Percentiles rank a stretch among this genome's conserved stretches.
These are phyloP conservation scores for Oophaga sylvatica DNA, from an alignment of 2,797 vertebrate genomes.

Conservation along the genomic window DNA sequence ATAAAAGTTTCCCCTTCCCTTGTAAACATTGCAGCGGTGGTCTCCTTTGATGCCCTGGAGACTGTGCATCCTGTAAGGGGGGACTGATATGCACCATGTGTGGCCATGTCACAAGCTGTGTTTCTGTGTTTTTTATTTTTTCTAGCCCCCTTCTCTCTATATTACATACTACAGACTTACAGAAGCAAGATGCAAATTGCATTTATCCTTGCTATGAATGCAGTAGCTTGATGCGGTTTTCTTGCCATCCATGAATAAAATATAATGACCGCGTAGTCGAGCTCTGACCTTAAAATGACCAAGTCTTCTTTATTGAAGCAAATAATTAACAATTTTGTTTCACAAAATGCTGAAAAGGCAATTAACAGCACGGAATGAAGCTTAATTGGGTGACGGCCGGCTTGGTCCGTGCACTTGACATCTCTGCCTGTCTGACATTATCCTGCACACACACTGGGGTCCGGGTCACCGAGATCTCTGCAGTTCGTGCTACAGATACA, in stretches of 20 bases:
- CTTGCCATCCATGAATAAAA: not conserved
- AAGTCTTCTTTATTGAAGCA: not conserved
- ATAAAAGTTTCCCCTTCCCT: no score
- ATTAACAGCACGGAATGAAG: not conserved
- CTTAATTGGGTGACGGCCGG: not conserved
- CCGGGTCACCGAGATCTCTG: not conserved
- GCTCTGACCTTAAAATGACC: not conserved
- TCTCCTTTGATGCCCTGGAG: no score
- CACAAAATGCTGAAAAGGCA: not conserved
- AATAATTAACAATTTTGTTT: not conserved
- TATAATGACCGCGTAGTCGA: not conserved
- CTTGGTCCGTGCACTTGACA: not conserved
- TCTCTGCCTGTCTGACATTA: not conserved
- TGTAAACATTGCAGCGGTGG: no score
- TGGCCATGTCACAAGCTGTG: no score
- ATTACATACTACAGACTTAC: no score
- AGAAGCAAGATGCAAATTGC: no score
- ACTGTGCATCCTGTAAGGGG: no score
- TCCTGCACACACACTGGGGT: not conserved
- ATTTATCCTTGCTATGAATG: no score
- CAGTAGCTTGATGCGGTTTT: not conserved
- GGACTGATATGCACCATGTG: no score
- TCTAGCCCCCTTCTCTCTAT: no score
- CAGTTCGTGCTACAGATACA: not conserved
- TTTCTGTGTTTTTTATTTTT: no score